Percentiles rank a stretch among this genome's conserved stretches.
phyloP scores from a whole-genome alignment of 2,888 invertebrate genomes.

The Epirrita christyi region DNA sequence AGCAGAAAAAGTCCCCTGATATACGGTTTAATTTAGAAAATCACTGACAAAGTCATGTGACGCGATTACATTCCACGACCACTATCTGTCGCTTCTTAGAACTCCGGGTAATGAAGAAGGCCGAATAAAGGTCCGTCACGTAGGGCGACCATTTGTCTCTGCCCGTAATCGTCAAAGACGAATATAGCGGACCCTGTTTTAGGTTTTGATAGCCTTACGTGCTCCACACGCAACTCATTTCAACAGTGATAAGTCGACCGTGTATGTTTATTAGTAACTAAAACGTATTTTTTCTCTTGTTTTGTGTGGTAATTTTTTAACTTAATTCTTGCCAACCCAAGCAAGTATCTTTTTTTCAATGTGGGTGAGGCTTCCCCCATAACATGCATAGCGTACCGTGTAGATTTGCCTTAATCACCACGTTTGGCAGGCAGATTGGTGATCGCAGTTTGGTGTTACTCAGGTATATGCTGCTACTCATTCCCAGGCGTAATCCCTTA shows the following conservation, averaged over 20 bases:
- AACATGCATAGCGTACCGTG: no score
- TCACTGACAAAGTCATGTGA: not conserved
- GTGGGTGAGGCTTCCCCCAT: no score
- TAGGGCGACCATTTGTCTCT: conserved; percentile 22
- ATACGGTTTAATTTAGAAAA: not conserved
- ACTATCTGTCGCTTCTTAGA: not conserved
- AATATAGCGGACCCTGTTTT: conserved; percentile 31
- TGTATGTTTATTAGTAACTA: conserved; percentile 14
- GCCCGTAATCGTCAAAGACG: conserved; percentile 24
- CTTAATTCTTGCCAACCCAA: no score
- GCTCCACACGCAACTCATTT: conserved; percentile 5
- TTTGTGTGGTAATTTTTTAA: no score
- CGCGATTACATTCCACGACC: not conserved
- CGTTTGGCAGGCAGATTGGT: no score
- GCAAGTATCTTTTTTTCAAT: no score
- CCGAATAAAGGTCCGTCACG: conserved; percentile 14
- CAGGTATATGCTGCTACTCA: no score
- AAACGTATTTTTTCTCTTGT: not conserved
- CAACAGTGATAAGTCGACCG: conserved; percentile 29
- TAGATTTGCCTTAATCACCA: no score
- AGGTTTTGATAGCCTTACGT: conserved; percentile 17
- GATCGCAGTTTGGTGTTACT: no score
- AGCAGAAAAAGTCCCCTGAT: not conserved
- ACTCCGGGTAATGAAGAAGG: not conserved
- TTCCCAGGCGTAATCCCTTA: no score